Evolutionary conservation across 2,888 invertebrate genomes (phyloP).

Genomic region (Rapana venosa): DNA sequence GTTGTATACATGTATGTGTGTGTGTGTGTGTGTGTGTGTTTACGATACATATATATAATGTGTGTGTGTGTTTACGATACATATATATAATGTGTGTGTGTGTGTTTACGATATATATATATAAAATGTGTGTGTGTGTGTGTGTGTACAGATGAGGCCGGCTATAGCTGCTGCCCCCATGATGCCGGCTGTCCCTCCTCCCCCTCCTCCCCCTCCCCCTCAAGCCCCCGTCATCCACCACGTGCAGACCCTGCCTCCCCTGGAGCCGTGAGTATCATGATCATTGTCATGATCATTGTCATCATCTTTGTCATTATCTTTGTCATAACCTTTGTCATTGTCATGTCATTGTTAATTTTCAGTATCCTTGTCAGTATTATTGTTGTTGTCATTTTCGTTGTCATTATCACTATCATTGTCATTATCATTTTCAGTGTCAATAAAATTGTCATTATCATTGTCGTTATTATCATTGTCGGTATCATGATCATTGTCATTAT

Average conservation of each 20-base stretch:
- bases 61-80: background rate
- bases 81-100: background rate
- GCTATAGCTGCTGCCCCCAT: no score
- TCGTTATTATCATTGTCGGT: no score
- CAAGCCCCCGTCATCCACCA: background rate
- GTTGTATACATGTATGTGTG: constrained; percentile 4
- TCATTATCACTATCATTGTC: background rate
- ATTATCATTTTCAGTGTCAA: background rate
- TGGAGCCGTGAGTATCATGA: background rate
- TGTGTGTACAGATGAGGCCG: background rate
- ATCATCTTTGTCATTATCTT: no score
- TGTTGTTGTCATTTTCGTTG: background rate
- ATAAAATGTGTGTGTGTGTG: constrained; percentile 17
- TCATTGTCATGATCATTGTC: no score
- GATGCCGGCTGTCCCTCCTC: background rate
- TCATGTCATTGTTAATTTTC: no score
- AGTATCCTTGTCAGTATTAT: no score
- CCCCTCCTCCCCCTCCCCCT: background rate
- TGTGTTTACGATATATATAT: background rate
- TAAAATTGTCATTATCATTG: no score
- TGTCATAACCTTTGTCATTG: no score
- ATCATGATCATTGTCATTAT: no score
- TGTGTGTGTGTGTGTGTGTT: constrained; percentile 25
- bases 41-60: no score
- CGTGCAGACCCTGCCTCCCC: background rate